Conservation (phyloP, 2,888 invertebrate species). For the Gryllus longicercus region DNA sequence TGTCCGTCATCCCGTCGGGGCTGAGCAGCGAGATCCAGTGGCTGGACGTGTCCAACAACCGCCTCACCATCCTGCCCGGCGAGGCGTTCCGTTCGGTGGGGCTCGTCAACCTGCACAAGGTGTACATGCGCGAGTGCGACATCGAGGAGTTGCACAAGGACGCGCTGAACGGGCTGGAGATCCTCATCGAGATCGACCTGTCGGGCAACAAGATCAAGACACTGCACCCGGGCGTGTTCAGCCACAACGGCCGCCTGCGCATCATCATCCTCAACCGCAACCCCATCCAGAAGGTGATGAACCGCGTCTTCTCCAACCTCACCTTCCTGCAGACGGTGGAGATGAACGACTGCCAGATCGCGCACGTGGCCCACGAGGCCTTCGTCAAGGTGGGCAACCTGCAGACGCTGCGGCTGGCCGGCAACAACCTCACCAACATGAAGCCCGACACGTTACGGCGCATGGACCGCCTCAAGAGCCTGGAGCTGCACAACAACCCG, state of each 20-base stretch:
- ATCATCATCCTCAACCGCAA: conserved; percentile 73
- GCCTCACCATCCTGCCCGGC: conserved; percentile 61
- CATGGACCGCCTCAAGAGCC: conserved; percentile 59
- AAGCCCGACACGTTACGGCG: conserved; percentile 43
- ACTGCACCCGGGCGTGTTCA: conserved; percentile 67
- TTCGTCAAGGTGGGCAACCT: conserved; percentile 68
- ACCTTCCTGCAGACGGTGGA: conserved; percentile 71
- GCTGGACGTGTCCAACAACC: conserved; percentile 69
- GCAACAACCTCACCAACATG: conserved; percentile 69
- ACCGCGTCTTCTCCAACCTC: conserved; percentile 72
- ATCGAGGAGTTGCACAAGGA: conserved; percentile 68
- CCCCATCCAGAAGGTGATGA: conserved; percentile 66
- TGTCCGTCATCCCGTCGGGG: conserved; percentile 66
- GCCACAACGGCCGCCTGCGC: conserved; percentile 66
- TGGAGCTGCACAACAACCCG: conserved; percentile 75
- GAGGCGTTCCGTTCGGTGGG: conserved; percentile 67
- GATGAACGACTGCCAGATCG: conserved; percentile 70
- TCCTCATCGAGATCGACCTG: conserved; percentile 79
- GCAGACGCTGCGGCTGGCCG: conserved; percentile 64
- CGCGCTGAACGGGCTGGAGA: conserved; percentile 70
- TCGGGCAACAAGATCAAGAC: conserved; percentile 67
- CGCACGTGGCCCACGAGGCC: conserved; percentile 64
- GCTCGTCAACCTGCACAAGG: conserved; percentile 76
- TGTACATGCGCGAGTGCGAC: conserved; percentile 70
- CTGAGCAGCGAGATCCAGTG: conserved; percentile 67